These are phyloP conservation scores for Vipera latastei DNA, from an alignment of 2,797 vertebrate genomes.

Conservation along the genomic window DNA sequence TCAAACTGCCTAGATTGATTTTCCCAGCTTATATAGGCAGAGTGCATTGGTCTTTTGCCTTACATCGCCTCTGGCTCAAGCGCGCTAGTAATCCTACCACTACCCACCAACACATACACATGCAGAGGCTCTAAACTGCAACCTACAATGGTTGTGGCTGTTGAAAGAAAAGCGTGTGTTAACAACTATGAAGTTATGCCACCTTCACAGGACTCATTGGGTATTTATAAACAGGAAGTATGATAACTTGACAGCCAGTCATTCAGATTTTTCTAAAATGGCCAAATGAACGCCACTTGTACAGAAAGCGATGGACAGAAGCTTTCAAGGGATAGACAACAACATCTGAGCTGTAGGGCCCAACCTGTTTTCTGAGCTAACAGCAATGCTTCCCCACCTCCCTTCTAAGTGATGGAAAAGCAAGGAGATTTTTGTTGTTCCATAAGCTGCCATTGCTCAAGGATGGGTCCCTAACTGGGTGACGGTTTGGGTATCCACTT, in stretches of 20 bases:
- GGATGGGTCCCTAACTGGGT: neutral
- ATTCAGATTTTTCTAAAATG: neutral
- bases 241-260: neutral
- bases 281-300: neutral
- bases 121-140: neutral
- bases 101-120: neutral
- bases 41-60: neutral
- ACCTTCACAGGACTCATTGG: neutral
- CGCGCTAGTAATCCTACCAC: neutral
- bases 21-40: neutral
- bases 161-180: neutral
- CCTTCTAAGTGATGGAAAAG: neutral
- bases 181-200: neutral
- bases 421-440: neutral
- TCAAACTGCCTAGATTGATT: neutral
- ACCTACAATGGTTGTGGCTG: neutral
- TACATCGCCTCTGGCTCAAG: neutral
- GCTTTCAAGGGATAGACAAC: neutral
- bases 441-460: neutral
- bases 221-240: neutral
- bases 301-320: neutral
- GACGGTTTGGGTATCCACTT: neutral
- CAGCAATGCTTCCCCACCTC: neutral
- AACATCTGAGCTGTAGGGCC: neutral
- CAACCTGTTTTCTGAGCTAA: neutral